Evolutionary conservation across 1,140 invertebrate species (phyloP).

Genomic region (Neotoxoptera formosana): DNA sequence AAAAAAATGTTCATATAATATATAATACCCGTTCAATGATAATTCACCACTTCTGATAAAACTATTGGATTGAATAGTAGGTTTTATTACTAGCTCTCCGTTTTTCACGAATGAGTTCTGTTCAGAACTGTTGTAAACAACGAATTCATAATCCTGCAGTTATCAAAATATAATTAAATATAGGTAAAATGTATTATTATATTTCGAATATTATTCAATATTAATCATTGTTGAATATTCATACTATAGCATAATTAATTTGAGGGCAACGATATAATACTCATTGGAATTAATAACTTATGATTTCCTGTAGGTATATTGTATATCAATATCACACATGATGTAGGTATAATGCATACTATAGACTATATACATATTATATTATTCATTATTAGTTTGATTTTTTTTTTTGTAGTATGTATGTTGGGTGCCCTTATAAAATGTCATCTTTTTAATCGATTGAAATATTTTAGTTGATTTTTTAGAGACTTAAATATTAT

Average conservation of each 20-base stretch:
- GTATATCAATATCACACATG: not conserved
- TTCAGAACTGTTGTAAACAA: constrained; percentile 48
- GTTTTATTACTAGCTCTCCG: constrained; percentile 54
- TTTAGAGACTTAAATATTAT: not conserved
- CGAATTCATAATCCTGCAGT: constrained; percentile 60
- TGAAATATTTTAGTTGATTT: too few relatives aligned
- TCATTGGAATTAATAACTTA: not conserved
- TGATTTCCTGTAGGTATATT: not conserved
- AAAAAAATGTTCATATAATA: not conserved
- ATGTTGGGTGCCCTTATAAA: too few relatives aligned
- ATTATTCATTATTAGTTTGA: too few relatives aligned
- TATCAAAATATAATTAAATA: not conserved
- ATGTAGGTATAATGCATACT: too few relatives aligned
- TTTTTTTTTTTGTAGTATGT: too few relatives aligned
- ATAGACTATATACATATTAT: too few relatives aligned
- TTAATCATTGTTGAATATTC: not conserved
- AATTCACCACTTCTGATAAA: constrained; percentile 45
- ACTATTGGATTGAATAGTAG: constrained; percentile 34
- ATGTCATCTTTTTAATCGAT: too few relatives aligned
- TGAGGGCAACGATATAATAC: not conserved
- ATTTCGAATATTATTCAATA: not conserved
- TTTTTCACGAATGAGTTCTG: constrained; percentile 47
- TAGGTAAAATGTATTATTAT: not conserved
- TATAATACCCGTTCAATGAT: constrained; percentile 25
- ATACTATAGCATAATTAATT: not conserved